phyloP scores from a whole-genome alignment of 2,888 invertebrate species.

The Eilema depressum region DNA sequence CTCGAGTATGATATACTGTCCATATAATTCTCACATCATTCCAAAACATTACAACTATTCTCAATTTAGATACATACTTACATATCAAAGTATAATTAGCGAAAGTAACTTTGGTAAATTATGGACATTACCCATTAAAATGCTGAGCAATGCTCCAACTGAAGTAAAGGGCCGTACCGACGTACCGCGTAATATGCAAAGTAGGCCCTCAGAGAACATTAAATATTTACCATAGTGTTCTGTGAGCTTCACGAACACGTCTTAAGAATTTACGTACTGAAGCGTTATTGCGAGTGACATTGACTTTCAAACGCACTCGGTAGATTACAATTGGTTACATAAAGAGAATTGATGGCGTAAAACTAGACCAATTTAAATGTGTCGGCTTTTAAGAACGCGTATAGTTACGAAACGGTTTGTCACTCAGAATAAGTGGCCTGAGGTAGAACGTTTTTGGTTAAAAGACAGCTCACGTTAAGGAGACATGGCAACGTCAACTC shows the following conservation, averaged over 20 bases:
- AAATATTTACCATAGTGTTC: slow-evolving; percentile 57
- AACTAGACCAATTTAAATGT: too few relatives aligned
- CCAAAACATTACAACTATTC: neutral
- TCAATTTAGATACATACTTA: slow-evolving; percentile 10
- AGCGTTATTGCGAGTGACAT: neutral
- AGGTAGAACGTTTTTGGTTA: slow-evolving; percentile 27
- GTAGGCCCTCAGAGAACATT: slow-evolving; percentile 55
- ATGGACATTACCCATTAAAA: slow-evolving; percentile 53
- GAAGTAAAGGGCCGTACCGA: slow-evolving; percentile 39
- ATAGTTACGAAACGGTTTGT: too few relatives aligned
- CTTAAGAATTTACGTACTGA: slow-evolving; percentile 53
- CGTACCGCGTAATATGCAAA: slow-evolving; percentile 58
- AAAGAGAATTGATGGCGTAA: too few relatives aligned
- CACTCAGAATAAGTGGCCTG: too few relatives aligned
- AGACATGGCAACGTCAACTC: slow-evolving; percentile 18
- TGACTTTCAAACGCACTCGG: too few relatives aligned
- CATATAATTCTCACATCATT: neutral
- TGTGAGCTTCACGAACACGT: slow-evolving; percentile 38
- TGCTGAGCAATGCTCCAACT: slow-evolving; percentile 43
- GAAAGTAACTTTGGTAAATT: slow-evolving; percentile 42
- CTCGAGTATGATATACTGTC: neutral
- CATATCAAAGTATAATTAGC: slow-evolving; percentile 46
- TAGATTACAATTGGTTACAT: too few relatives aligned
- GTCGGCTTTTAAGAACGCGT: too few relatives aligned
- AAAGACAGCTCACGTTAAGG: slow-evolving; percentile 18